Conservation (phyloP, 2,797 vertebrate species). For the Micromesistius poutassou region DNA sequence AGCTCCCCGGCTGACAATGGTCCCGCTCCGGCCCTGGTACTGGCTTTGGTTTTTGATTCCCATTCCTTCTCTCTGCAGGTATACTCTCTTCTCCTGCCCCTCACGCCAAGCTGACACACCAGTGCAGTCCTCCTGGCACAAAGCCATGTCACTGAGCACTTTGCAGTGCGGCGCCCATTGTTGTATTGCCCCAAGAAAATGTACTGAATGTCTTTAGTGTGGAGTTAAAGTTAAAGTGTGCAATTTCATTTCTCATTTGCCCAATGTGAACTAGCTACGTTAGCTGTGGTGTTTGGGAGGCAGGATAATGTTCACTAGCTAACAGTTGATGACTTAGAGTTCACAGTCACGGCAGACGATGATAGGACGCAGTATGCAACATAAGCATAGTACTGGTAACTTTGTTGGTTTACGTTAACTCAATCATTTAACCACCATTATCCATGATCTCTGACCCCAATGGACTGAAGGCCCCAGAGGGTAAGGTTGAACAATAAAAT, state of each 20-base stretch:
- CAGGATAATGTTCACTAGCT: background rate
- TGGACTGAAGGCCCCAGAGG: background rate
- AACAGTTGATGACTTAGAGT: background rate
- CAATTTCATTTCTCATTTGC: background rate
- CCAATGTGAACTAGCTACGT: background rate
- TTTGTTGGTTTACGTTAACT: background rate
- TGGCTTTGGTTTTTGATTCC: background rate
- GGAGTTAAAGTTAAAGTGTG: constrained; percentile 25
- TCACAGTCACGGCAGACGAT: background rate
- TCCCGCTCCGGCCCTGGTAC: no score
- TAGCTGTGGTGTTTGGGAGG: background rate
- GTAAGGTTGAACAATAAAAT: background rate
- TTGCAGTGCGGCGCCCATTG: constrained; percentile 63
- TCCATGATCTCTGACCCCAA: background rate
- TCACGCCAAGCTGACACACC: constrained; percentile 56
- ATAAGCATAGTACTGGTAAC: background rate
- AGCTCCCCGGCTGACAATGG: no score
- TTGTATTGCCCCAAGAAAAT: constrained; percentile 34
- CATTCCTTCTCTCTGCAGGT: constrained; percentile 39
- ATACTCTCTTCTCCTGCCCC: constrained; percentile 39
- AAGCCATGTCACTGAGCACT: constrained; percentile 59
- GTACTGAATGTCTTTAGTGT: constrained; percentile 46
- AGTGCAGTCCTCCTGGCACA: constrained; percentile 25
- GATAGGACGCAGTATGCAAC: background rate
- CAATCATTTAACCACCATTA: background rate